A percentile compares a stretch with the other conserved stretches of the same genome.
These are phyloP conservation scores for Tragelaphus imberbis DNA, from an alignment of 2,113 vertebrate genomes.

Conservation along the genomic window DNA sequence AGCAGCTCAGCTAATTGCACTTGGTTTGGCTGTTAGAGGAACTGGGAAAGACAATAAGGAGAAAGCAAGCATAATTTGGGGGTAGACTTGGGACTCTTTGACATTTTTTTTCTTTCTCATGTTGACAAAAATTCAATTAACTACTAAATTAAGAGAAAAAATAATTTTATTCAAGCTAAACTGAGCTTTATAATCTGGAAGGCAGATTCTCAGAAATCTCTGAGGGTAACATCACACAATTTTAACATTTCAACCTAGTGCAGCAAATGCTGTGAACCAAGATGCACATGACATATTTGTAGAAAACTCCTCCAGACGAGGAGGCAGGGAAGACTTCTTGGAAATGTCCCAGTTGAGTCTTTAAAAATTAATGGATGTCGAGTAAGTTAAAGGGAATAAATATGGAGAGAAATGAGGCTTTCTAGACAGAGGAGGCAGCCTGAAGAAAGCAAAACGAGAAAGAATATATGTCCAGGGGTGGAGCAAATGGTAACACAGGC, in stretches of 20 bases:
- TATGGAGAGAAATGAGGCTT: not conserved
- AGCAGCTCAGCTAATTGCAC: not conserved
- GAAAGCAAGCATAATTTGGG: not conserved
- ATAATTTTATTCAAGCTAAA: not conserved
- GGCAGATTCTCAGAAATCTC: not conserved
- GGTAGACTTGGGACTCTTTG: not conserved
- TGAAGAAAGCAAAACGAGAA: not conserved
- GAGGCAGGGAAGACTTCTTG: not conserved
- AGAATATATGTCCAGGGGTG: accelerated
- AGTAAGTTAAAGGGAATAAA: not conserved
- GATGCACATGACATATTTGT: too few species aligned
- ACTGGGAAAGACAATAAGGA: not conserved
- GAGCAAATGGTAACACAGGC: not conserved
- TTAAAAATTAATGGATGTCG: not conserved
- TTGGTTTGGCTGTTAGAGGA: not conserved
- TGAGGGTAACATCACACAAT: not conserved
- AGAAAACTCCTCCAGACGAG: not conserved
- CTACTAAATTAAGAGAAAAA: not conserved
- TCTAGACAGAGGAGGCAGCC: not conserved
- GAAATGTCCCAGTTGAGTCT: not conserved
- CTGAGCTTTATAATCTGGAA: not conserved
- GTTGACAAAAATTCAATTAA: not conserved
- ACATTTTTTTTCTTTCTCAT: not conserved
- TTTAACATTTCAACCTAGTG: not conserved
- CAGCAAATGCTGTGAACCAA: not conserved